Conservation (phyloP, 2,888 invertebrate genomes). For the Pterostichus niger region DNA sequence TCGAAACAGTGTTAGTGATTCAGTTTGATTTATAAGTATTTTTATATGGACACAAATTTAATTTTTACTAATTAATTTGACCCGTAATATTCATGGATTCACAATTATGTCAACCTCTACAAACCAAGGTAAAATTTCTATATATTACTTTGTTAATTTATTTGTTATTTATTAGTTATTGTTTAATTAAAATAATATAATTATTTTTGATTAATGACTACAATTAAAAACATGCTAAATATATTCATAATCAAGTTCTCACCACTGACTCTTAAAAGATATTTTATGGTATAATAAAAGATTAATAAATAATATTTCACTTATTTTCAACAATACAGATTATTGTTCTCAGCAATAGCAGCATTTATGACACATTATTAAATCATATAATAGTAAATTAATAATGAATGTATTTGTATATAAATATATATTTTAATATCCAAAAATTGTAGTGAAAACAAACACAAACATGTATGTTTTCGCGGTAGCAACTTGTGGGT, state of each 20-base stretch:
- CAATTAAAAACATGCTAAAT: neutral
- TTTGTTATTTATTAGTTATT: conserved; percentile 12
- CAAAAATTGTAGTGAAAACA: neutral
- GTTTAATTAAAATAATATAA: conserved; percentile 2
- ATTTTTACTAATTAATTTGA: conserved; percentile 16
- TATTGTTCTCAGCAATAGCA: neutral
- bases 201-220: neutral
- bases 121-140: conserved; percentile 70
- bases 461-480: neutral
- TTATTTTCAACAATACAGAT: conserved; percentile 1
- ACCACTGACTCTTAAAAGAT: neutral
- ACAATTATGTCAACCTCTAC: conserved; percentile 70
- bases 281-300: neutral
- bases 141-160: neutral
- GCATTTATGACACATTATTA: too few relatives aligned
- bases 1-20: conserved; percentile 61
- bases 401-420: too few relatives aligned
- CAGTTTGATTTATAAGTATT: conserved; percentile 58
- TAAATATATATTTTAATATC: too few relatives aligned
- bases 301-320: conserved; percentile 15
- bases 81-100: conserved; percentile 70
- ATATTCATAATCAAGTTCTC: neutral
- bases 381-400: too few relatives aligned
- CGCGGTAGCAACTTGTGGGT: neutral
- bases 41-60: conserved; percentile 49